A percentile compares a stretch with the other conserved stretches of the same genome.
These are phyloP conservation scores for Phyllostomus discolor DNA, from an alignment of 2,113 vertebrate species.

Conservation along the genomic window DNA sequence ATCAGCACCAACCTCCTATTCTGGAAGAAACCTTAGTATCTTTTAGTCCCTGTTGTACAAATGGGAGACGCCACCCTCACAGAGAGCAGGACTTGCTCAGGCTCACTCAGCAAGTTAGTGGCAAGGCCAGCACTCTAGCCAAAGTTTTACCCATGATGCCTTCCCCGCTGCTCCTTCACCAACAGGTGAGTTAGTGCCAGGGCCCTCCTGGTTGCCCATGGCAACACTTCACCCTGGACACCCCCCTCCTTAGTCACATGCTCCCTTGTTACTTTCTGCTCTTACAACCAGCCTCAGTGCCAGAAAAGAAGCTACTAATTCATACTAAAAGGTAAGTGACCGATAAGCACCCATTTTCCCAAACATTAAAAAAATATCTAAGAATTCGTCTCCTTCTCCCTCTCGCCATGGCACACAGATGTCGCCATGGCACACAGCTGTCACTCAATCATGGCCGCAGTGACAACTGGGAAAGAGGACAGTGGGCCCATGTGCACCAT, in stretches of 20 bases:
- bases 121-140: neutral
- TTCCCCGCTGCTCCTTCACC: neutral
- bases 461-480: neutral
- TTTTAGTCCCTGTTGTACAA: fast-evolving
- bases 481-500: fast-evolving
- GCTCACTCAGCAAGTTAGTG: neutral
- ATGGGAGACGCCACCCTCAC: neutral
- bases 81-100: neutral
- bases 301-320: neutral
- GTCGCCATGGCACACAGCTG: neutral
- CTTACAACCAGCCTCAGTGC: neutral
- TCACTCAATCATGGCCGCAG: fast-evolving
- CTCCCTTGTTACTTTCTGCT: neutral
- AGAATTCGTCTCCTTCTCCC: neutral
- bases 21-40: neutral
- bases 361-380: neutral
- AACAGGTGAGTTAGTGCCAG: neutral
- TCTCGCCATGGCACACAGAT: neutral
- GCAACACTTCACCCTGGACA: neutral
- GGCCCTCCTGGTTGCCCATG: neutral
- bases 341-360: neutral
- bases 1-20: neutral
- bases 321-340: neutral
- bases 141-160: neutral
- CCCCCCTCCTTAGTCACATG: neutral